These are phyloP conservation scores for Pseudeuparius sepicola DNA, from an alignment of 2,888 invertebrate genomes.

Conservation along the genomic window DNA sequence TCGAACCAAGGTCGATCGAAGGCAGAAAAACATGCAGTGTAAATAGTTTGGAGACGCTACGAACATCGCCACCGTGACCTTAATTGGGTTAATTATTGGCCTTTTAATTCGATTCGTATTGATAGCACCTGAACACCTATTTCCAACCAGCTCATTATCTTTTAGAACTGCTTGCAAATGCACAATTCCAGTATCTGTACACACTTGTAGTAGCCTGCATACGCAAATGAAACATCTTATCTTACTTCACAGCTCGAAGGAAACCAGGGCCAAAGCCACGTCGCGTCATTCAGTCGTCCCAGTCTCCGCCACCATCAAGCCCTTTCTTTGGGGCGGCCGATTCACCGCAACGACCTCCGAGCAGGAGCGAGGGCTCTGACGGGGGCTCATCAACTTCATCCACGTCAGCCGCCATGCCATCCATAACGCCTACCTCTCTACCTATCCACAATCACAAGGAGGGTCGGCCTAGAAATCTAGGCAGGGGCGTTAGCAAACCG, in stretches of 20 bases:
- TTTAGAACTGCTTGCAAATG: no score
- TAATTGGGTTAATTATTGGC: no score
- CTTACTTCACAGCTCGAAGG: conserved; percentile 60
- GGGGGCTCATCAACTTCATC: conserved; percentile 33
- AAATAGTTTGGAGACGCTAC: no score
- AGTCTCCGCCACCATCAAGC: conserved; percentile 42
- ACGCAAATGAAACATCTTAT: no score
- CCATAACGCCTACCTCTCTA: conserved; percentile 20
- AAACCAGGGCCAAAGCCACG: conserved; percentile 65
- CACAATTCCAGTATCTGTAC: no score
- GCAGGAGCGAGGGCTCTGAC: conserved; percentile 37
- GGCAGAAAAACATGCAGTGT: no score
- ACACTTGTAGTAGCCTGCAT: no score
- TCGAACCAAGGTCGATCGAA: no score
- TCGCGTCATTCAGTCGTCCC: conserved; percentile 40
- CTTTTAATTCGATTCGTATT: no score
- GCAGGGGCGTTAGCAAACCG: conserved; percentile 79
- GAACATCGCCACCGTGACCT: no score
- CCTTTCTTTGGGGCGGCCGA: conserved; percentile 50
- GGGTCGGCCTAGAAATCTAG: conserved; percentile 72
- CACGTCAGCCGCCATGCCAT: conserved; percentile 22
- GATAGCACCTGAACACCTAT: no score
- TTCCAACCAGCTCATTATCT: no score
- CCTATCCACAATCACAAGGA: conserved; percentile 46
- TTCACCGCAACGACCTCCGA: conserved; percentile 50